Base-by-base conservation (phyloP, 2,888 invertebrate genomes). In the Leucoma salicis region DNA sequence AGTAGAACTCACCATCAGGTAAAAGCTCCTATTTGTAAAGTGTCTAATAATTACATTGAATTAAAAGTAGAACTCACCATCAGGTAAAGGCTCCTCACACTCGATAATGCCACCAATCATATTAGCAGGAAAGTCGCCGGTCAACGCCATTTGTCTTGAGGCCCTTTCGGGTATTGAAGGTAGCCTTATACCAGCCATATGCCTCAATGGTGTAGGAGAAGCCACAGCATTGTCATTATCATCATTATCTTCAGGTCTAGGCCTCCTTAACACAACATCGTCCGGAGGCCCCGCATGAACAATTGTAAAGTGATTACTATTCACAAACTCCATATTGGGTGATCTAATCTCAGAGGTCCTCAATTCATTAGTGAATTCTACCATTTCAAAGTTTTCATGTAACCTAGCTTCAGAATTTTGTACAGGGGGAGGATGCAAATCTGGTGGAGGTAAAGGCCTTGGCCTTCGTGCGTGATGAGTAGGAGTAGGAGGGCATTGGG, bases 401-500 rank as follows among this genome's bases (percentile, higher is more conserved):
- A 69, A 50, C 39, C 79, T 64, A 16, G 61, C 53, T 29, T 82
- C 79, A 18, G 67, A 21, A 58, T 89, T 82, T 57, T 91, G 91
- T 11, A 82, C 75, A 0, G 90, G 90, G 1, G 90, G 88, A 0
- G 91, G 91, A 45, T 91, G 91, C 18, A 92, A 70, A 35, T 88
- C 91, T 0, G 92, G 90, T 0, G 88, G 89, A 0, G 91, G 92
- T 53, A 92, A 81, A 11, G 92, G 92, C 49, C 93, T 89, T 5
- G 93, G 90, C 33, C 93, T 91, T 29, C 95, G 90, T 0, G 95
- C 95, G 68, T 95, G 96, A 77, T 96, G 96, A 0, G 96, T 96
- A 0, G 96, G 96, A 0, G 96, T 96, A 0, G 96, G 96, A 2
- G 96, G 96, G 68, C 96, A 96, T 51, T 95, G 93, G 0, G 94